Conservation (phyloP, 2,888 invertebrate species). For the Thera britannica region DNA sequence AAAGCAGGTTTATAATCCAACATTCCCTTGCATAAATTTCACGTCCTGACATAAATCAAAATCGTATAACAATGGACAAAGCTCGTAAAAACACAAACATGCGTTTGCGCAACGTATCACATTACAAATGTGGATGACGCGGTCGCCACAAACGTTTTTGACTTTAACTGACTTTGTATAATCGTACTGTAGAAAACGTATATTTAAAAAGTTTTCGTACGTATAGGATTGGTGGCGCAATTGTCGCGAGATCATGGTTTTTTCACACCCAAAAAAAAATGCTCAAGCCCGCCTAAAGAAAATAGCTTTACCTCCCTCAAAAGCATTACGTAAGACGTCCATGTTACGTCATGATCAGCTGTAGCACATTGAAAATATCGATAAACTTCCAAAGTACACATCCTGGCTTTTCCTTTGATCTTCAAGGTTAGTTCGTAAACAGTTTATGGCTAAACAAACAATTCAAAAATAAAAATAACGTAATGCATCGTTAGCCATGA, state of each 20-base stretch:
- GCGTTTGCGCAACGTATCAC: slow-evolving; percentile 32
- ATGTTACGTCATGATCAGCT: neutral
- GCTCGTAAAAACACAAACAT: neutral
- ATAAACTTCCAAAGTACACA: slow-evolving; percentile 11
- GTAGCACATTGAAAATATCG: neutral
- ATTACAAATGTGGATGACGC: slow-evolving; percentile 27
- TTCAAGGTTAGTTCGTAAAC: slow-evolving; percentile 11
- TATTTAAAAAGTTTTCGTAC: too few relatives aligned
- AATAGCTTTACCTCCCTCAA: too few relatives aligned
- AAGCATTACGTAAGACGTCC: neutral
- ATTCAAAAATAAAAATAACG: too few relatives aligned
- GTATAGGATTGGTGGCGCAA: too few relatives aligned
- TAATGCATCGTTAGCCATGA: too few relatives aligned
- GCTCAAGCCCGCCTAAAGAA: too few relatives aligned
- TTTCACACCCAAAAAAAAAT: too few relatives aligned
- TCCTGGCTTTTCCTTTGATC: slow-evolving; percentile 22
- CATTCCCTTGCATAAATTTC: too few relatives aligned
- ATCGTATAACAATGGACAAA: slow-evolving; percentile 23
- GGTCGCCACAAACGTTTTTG: slow-evolving; percentile 21
- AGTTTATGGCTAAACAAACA: too few relatives aligned
- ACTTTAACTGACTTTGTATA: slow-evolving; percentile 1
- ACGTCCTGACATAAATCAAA: neutral
- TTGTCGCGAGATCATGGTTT: too few relatives aligned
- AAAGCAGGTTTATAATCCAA: too few relatives aligned
- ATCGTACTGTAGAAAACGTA: neutral